Evolutionary conservation across 2,113 vertebrate species (phyloP), one percentile per base, ranked within the genome.

Genomic region (Hipposideros armiger): DNA sequence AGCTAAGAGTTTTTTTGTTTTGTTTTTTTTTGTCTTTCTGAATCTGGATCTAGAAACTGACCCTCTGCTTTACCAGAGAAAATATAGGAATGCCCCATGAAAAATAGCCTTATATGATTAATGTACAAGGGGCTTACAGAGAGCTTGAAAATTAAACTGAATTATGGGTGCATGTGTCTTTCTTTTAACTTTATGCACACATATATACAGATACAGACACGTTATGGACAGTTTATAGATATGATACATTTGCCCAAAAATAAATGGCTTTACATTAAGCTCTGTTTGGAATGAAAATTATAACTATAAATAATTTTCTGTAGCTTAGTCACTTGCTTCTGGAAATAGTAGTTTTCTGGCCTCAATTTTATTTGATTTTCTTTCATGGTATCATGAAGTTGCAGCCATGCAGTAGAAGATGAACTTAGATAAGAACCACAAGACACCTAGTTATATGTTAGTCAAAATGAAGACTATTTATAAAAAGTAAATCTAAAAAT

Each of bases 401-500:
- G 80, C 36, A 91, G 16, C 50, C 20, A 16, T 40, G 9, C 28
- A 62, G 1, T 78, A 6, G 47, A 91, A 80, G 16, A 64, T 69
- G 83, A 52, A 85, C 14, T 72, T 69, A 32, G 36, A 22, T 15
- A 90, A 40, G 42, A 69, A 22, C 7, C 60, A 81, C 28, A 70
- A 40, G 30, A 47, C 50, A 54, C 4, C 19, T 74, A 78, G 32
- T 56, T 42, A 87, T 42, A 36, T 36, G 2, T 67, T 76, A 11
- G 70, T 66, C 22, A 87, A 84, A 93, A 28, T 73, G 15, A 52
- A 80, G 30, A 60, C 0, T 7, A 42, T 20, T 84, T 17, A 45
- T 70, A 50, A 85, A 78, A 56, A 87, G 5, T 62, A 87, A 30
- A 67, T 92, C 83, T 92, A 56, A 73, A 92, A 91, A 36, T 64